Percentiles rank a stretch among this genome's conserved stretches.
These are phyloP conservation scores for Sinonovacula constricta DNA, from an alignment of 1,140 invertebrate genomes.

Conservation along the genomic window DNA sequence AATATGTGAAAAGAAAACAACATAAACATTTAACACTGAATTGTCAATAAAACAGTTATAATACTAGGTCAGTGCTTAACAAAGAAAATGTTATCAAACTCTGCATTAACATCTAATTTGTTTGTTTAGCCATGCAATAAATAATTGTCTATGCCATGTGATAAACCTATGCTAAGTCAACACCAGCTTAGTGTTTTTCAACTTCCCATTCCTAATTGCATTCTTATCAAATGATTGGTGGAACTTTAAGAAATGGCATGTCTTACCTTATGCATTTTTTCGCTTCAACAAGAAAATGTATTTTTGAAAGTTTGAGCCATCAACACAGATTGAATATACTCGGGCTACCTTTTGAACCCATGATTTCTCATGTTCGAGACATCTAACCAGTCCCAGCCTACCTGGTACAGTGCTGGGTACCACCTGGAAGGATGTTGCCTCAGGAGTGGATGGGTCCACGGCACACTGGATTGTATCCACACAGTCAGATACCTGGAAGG, in stretches of 20 bases:
- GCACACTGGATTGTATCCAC: constrained; percentile 14
- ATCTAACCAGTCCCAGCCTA: neutral
- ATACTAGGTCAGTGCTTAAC: too few relatives aligned
- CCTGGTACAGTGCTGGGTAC: neutral
- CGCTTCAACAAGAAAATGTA: neutral
- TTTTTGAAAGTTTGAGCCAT: neutral
- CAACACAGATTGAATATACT: neutral
- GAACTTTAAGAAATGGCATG: neutral
- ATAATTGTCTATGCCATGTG: too few relatives aligned
- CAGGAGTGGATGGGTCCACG: constrained; percentile 7
- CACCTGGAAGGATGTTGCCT: constrained; percentile 14
- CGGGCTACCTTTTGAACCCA: neutral
- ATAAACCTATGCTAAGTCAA: too few relatives aligned
- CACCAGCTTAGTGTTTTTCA: too few relatives aligned
- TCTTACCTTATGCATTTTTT: neutral
- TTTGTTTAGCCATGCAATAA: too few relatives aligned
- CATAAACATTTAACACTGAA: too few relatives aligned
- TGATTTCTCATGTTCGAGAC: neutral
- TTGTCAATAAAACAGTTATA: too few relatives aligned
- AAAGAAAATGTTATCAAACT: too few relatives aligned
- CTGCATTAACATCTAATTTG: too few relatives aligned
- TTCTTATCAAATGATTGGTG: neutral
- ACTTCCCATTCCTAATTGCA: too few relatives aligned
- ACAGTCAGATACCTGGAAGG: constrained; percentile 7
- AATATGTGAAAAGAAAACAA: too few relatives aligned